These are phyloP conservation scores for Nemurella pictetii DNA, from an alignment of 2,888 invertebrate species.

Conservation along the genomic window DNA sequence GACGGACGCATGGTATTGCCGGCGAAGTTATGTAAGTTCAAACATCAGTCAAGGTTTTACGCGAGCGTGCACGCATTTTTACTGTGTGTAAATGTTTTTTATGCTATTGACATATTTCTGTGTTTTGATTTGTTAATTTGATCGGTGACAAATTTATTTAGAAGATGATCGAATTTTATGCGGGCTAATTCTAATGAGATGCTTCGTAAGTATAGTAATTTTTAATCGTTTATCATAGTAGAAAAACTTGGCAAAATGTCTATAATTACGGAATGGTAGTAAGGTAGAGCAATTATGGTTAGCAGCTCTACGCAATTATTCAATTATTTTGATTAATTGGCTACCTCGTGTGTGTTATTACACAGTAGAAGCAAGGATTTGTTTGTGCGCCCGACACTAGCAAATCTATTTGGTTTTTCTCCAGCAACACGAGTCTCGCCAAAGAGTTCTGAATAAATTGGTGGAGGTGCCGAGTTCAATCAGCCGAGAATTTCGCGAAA, in stretches of 20 bases:
- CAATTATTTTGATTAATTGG: not conserved
- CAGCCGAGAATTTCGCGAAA: not conserved
- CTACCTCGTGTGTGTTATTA: not conserved
- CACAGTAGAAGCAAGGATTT: not conserved
- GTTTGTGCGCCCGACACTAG: too few species aligned
- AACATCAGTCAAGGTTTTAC: not conserved
- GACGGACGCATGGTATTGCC: not conserved
- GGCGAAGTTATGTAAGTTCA: not conserved
- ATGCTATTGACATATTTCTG: not conserved
- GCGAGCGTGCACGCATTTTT: not conserved
- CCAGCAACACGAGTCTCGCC: not conserved
- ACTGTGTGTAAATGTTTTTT: not conserved
- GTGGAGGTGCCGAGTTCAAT: not conserved
- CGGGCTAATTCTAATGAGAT: not conserved
- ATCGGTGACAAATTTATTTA: too few species aligned
- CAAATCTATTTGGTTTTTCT: not conserved
- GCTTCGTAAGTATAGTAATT: too few species aligned
- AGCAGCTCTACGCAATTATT: not conserved
- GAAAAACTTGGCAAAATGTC: too few species aligned
- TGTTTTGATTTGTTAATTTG: not conserved
- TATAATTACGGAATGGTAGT: too few species aligned
- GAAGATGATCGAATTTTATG: not conserved
- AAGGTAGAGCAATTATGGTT: too few species aligned
- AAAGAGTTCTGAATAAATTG: not conserved
- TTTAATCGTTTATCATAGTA: too few species aligned